Evolutionary conservation across 2,888 invertebrate species (phyloP).

Genomic region (Patella depressa): DNA sequence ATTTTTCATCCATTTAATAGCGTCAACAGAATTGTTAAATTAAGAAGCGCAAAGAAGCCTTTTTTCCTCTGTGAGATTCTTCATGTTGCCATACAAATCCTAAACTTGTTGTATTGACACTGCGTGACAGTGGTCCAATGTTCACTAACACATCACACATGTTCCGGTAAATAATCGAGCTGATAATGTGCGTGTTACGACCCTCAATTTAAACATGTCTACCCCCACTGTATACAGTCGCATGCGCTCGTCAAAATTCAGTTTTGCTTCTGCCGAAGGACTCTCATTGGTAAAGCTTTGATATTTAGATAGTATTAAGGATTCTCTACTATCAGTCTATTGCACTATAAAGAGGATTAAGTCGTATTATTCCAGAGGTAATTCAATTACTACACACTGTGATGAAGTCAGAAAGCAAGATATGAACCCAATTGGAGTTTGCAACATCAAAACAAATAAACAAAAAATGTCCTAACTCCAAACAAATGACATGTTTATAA

Average conservation of each 20-base stretch:
- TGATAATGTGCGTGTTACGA: neutral
- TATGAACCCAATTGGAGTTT: too few species aligned
- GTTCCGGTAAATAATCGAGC: constrained; percentile 2
- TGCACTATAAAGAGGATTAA: too few species aligned
- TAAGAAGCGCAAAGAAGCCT: neutral
- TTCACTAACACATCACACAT: constrained; percentile 8
- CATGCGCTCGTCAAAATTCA: neutral
- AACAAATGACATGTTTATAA: too few species aligned
- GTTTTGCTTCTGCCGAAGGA: neutral
- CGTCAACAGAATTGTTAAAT: neutral
- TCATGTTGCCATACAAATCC: neutral
- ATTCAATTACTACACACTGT: too few species aligned
- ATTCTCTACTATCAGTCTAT: too few species aligned
- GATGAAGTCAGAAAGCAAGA: too few species aligned
- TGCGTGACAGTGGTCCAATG: neutral
- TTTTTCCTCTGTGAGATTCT: neutral
- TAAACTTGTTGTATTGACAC: neutral
- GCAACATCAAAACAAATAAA: too few species aligned
- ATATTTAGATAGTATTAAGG: too few species aligned
- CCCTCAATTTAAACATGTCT: constrained; percentile 5
- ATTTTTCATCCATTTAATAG: neutral
- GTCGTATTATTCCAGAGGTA: too few species aligned
- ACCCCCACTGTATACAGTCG: neutral
- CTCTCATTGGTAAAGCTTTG: neutral
- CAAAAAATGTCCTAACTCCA: too few species aligned